phyloP scores from a whole-genome alignment of 2,113 vertebrate species.

The Gymnarchus niloticus region DNA sequence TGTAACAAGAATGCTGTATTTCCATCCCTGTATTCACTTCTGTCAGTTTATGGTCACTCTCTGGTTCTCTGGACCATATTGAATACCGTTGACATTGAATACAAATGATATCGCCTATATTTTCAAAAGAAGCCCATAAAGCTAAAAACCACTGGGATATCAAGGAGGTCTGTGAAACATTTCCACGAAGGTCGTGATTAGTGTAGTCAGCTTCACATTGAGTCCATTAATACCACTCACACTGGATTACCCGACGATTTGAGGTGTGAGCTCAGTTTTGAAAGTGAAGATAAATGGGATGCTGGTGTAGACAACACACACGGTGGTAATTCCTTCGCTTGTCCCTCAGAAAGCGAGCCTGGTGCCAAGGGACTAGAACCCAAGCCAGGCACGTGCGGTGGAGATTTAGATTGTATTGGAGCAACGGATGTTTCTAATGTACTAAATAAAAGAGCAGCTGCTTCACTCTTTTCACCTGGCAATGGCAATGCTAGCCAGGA shows the following conservation, averaged over 20 bases:
- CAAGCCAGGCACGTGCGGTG: not conserved
- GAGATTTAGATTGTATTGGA: too few relatives aligned
- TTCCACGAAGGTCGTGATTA: not conserved
- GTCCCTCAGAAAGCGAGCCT: not conserved
- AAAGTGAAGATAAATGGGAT: not conserved
- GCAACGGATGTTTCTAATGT: not conserved
- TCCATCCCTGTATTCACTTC: not conserved
- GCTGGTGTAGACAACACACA: too few relatives aligned
- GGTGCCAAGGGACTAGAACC: not conserved
- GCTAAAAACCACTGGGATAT: not conserved
- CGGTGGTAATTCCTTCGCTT: not conserved
- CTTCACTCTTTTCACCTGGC: not conserved
- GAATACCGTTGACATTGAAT: too few relatives aligned
- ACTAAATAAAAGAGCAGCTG: not conserved
- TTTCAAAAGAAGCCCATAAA: not conserved
- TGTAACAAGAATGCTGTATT: not conserved
- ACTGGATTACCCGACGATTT: not conserved
- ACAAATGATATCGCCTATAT: not conserved
- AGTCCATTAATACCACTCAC: not conserved
- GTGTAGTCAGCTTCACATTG: not conserved
- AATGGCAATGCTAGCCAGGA: not conserved
- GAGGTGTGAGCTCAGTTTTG: not conserved
- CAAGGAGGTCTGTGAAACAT: not conserved
- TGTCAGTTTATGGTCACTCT: not conserved
- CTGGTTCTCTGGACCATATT: not conserved